These are phyloP conservation scores for Drosophila sechellia DNA, from an alignment of 1,140 invertebrate genomes.

Conservation along the genomic window DNA sequence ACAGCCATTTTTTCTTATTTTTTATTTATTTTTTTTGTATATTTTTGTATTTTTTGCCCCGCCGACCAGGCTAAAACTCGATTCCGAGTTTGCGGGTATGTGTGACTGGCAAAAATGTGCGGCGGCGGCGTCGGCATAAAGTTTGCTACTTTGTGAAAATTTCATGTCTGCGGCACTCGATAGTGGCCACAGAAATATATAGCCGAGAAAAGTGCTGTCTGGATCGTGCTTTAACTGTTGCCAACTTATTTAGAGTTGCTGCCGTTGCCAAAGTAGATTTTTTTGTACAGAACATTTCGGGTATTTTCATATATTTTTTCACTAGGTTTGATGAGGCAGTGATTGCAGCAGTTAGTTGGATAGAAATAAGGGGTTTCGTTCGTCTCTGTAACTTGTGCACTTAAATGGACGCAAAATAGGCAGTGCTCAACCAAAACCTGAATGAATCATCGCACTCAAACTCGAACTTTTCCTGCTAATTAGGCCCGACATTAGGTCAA, in stretches of 20 bases:
- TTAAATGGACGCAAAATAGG: too few species aligned
- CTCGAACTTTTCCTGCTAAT: constrained; percentile 27
- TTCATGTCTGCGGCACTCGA: constrained; percentile 79
- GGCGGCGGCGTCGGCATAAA: constrained; percentile 70
- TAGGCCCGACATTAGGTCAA: constrained; percentile 21
- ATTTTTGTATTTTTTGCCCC: constrained; percentile 41
- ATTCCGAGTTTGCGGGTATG: constrained; percentile 41
- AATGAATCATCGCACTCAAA: constrained; percentile 3
- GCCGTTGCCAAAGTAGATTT: constrained; percentile 36
- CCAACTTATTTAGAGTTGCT: constrained; percentile 62
- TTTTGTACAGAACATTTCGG: constrained; percentile 6
- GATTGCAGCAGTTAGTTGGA: constrained; percentile 42
- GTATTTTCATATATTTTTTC: constrained; percentile 16
- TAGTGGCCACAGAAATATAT: constrained; percentile 76
- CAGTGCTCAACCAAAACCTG: background rate
- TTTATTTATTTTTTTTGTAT: constrained; percentile 30
- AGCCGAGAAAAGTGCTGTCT: constrained; percentile 28
- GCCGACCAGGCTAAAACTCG: constrained; percentile 63
- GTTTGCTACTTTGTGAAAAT: constrained; percentile 79
- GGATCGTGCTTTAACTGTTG: constrained; percentile 67
- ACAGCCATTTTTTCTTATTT: constrained; percentile 23
- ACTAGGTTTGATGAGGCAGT: constrained; percentile 46
- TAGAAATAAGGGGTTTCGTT: constrained; percentile 17
- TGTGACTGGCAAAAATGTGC: constrained; percentile 48
- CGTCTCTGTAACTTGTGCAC: too few species aligned